Base-by-base conservation (phyloP, 2,113 vertebrate species). In the Girardinichthys multiradiatus region DNA sequence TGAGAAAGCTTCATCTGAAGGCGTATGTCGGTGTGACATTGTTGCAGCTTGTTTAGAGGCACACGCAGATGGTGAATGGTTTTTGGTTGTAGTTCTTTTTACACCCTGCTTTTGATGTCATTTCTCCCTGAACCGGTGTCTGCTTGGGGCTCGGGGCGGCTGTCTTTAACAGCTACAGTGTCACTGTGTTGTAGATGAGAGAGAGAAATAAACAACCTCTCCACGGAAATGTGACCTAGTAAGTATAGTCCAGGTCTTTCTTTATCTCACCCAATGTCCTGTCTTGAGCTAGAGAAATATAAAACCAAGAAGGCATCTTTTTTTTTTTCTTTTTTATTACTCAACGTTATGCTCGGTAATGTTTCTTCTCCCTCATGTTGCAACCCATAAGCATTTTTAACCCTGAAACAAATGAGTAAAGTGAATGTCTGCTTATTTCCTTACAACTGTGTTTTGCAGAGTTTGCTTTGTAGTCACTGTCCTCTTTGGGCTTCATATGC, bases 181-280 rank as follows among this genome's bases (percentile, higher is more conserved):
- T 96, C 94, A 95, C 96, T 97, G 95, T 97, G 95, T 96, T 96
- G 94, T 96, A 96, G 95, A 96, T 96, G 96, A 96, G 93, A 94
- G 92, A 94, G 95, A 96, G 91, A 91, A 89, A 91, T 94, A 94
- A 91, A 92, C 94, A 95, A 94, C 95, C 95, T 96, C 94, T 95
- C 94, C 94, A 94, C 88, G 94, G 95, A 95, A 92, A 95, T 95
- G 94, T 95, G 94, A 94, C 93, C 94, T 96, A 95, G 97, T 96
- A 95, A 97, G 96, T 96, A 97, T 93, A 95, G 95, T 95, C 95
- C 92, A 95, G 95, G 96, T 95, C 93, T 94, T 78, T 45, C 88
- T 90, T 95, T 94, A 93, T 95, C 89, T 95, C 92, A 93, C 91
- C 94, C 92, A 82, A 80, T 91, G 76, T 92, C 93, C 94, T 91